phyloP scores from a whole-genome alignment of 2,888 invertebrate species.

The Azorinus chamasolen region DNA sequence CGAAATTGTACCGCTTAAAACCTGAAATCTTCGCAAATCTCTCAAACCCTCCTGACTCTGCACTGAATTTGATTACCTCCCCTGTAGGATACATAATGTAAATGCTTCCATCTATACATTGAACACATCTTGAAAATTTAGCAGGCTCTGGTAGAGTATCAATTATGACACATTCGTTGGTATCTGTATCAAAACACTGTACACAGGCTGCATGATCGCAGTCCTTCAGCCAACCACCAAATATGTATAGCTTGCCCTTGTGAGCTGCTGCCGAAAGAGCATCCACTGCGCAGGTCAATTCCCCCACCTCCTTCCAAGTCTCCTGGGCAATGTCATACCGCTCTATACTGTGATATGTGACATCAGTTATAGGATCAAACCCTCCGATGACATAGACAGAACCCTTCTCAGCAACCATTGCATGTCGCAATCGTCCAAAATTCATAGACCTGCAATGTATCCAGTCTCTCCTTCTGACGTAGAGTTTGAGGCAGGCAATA shows the following conservation, averaged over 20 bases:
- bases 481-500: conserved; percentile 61
- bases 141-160: conserved; percentile 63
- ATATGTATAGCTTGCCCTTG: conserved; percentile 63
- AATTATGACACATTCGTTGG: conserved; percentile 60
- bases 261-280: conserved; percentile 61
- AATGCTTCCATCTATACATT: conserved; percentile 54
- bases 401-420: conserved; percentile 60
- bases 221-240: conserved; percentile 65
- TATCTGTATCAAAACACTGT: conserved; percentile 59
- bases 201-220: conserved; percentile 64
- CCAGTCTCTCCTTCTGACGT: conserved; percentile 61
- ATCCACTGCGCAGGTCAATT: conserved; percentile 61
- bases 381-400: conserved; percentile 64
- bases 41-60: conserved; percentile 49
- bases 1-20: conserved; percentile 69
- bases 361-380: conserved; percentile 64
- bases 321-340: conserved; percentile 64
- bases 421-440: conserved; percentile 61
- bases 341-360: conserved; percentile 62
- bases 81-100: conserved; percentile 68
- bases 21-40: conserved; percentile 61
- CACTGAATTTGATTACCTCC: conserved; percentile 63
- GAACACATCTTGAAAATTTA: conserved; percentile 63
- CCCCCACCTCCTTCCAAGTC: conserved; percentile 65
- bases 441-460: conserved; percentile 68